A percentile compares a stretch with the other conserved stretches of the same genome.
phyloP scores from a whole-genome alignment of 2,888 invertebrate species.

The Ormyrus thymus region DNA sequence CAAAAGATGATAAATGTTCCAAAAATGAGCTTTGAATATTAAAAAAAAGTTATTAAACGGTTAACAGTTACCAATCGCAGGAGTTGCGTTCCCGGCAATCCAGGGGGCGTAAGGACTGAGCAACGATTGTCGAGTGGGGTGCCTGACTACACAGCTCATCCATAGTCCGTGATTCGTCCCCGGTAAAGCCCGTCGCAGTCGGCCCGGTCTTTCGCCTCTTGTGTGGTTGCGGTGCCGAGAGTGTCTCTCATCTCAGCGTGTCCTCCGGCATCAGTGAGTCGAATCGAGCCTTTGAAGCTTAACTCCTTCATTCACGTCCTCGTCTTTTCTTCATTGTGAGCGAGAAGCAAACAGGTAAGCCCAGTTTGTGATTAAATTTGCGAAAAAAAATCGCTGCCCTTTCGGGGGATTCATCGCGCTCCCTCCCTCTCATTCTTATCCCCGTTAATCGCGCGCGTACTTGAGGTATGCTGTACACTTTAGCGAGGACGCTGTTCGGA shows the following conservation, averaged over 20 bases:
- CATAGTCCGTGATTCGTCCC: constrained; percentile 35
- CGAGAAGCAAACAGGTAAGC: background rate
- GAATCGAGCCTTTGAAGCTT: no score
- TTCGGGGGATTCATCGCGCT: background rate
- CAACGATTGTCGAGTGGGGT: no score
- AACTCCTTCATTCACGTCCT: constrained; percentile 29
- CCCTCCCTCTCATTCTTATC: no score
- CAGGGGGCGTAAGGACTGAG: no score
- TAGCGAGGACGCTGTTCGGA: no score
- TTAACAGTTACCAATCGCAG: no score
- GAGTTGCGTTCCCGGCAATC: no score
- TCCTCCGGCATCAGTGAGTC: constrained; percentile 5
- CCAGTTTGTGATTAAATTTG: background rate
- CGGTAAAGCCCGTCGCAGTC: constrained; percentile 48
- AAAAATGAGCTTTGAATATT: no score
- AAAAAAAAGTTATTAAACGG: no score
- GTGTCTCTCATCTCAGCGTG: constrained; percentile 37
- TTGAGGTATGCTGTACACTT: no score
- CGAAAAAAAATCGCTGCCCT: background rate
- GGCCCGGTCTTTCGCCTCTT: constrained; percentile 50
- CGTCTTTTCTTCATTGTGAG: constrained; percentile 7
- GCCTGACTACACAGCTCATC: background rate
- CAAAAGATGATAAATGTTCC: no score
- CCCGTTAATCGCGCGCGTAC: no score
- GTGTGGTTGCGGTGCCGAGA: constrained; percentile 36